Evolutionary conservation across 1,140 invertebrate genomes (phyloP).

Genomic region (Cataglyphis hispanica): DNA sequence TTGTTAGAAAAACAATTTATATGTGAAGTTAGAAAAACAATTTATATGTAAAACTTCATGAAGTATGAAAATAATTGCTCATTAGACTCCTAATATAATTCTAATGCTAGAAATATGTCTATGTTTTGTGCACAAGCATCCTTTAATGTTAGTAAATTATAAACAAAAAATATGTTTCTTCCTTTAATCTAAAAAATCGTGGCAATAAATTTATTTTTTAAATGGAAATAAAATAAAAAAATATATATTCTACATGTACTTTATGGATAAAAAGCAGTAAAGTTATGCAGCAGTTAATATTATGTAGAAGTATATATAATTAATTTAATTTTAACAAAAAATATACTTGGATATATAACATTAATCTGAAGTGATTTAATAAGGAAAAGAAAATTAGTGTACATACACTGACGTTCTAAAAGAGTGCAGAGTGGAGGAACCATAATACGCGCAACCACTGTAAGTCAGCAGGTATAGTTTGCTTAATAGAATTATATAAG

Average conservation of each 20-base stretch:
- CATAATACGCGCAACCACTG: slow-evolving; percentile 82
- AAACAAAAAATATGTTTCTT: slow-evolving; percentile 67
- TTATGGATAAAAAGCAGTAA: slow-evolving; percentile 33
- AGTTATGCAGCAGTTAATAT: slow-evolving; percentile 72
- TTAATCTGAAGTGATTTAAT: slow-evolving; percentile 50
- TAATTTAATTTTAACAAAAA: slow-evolving; percentile 19
- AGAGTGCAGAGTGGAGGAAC: slow-evolving; percentile 82
- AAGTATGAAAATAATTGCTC: slow-evolving; percentile 24
- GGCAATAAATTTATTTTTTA: background rate
- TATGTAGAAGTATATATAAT: slow-evolving; percentile 37
- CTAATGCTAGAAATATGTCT: slow-evolving; percentile 63
- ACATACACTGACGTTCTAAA: slow-evolving; percentile 82
- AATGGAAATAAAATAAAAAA: slow-evolving; percentile 54
- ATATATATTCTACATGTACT: slow-evolving; percentile 60
- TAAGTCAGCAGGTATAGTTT: slow-evolving; percentile 79
- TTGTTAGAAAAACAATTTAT: slow-evolving; percentile 86
- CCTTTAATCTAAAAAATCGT: background rate
- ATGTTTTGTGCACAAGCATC: slow-evolving; percentile 68
- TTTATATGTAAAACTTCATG: slow-evolving; percentile 74
- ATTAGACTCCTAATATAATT: slow-evolving; percentile 56
- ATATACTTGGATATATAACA: background rate
- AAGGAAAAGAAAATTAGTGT: slow-evolving; percentile 72
- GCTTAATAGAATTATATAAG: slow-evolving; percentile 54
- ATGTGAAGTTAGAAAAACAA: slow-evolving; percentile 84
- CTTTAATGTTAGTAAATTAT: slow-evolving; percentile 47